A percentile compares a stretch with the other conserved stretches of the same genome.
phyloP scores from a whole-genome alignment of 1,140 invertebrate genomes.

The Aphelenchoides besseyi region DNA sequence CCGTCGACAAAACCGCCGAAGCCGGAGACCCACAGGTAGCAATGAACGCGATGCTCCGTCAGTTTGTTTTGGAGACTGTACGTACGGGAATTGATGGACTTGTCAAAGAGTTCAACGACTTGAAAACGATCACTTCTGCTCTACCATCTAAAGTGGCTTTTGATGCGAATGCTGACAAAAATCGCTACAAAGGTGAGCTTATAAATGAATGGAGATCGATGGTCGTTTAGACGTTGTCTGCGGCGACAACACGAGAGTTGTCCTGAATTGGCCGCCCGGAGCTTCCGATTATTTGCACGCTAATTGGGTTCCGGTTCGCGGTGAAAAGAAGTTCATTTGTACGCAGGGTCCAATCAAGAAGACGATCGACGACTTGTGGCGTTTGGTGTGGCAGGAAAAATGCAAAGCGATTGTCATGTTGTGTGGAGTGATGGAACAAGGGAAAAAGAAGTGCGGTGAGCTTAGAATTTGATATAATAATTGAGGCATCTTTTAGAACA shows the following conservation, averaged over 20 bases:
- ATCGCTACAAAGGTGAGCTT: slow-evolving; percentile 29
- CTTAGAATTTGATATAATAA: background rate
- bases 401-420: slow-evolving; percentile 65
- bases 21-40: slow-evolving; percentile 4
- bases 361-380: slow-evolving; percentile 66
- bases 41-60: background rate
- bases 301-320: slow-evolving; percentile 29
- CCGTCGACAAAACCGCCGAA: background rate
- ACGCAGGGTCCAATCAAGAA: slow-evolving; percentile 63
- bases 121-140: slow-evolving; percentile 15
- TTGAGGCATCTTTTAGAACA: slow-evolving; percentile 32
- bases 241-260: slow-evolving; percentile 27
- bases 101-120: slow-evolving; percentile 25
- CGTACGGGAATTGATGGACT: slow-evolving; percentile 29
- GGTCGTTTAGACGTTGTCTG: slow-evolving; percentile 29
- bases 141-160: slow-evolving; percentile 24
- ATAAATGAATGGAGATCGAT: no score
- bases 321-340: slow-evolving; percentile 38
- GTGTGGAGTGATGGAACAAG: slow-evolving; percentile 63
- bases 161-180: slow-evolving; percentile 33
- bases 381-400: slow-evolving; percentile 65
- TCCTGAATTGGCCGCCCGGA: slow-evolving; percentile 15
- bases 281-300: slow-evolving; percentile 37
- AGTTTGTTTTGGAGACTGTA: slow-evolving; percentile 20
- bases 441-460: slow-evolving; percentile 54